Evolutionary conservation across 92 coral and sea anemone species (phyloP), one percentile per base, ranked within the genome.

Genomic region (Phymanthus crucifer): DNA sequence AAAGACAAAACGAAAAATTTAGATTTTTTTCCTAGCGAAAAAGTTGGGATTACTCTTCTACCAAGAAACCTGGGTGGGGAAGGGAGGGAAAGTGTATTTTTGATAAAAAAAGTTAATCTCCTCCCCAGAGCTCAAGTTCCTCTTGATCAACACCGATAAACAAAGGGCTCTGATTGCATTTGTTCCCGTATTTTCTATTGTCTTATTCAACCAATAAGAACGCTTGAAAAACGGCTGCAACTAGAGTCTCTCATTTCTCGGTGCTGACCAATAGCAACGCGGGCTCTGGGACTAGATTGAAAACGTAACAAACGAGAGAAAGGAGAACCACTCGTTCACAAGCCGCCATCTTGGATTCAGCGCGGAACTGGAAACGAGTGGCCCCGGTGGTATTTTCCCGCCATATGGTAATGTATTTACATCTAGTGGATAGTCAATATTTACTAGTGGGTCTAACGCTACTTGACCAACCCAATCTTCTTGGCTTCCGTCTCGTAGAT

Each of bases 381-480:
- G 64, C 21, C 35, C 34, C 5, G 12, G 31, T 10, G 1, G 31
- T 11, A 71, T 47, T 38, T 61, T 61, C 68, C 68, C 32, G 68
- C 68, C 68, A 61, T 27, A 27, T 3, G 68, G 68, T 61, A 61
- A 61, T 24, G 29, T 26, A 61, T 61, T 61, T 9, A 24, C 32
- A 61, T 29, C 17, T 12, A 70, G 14, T 34, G 21, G 21, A 70
- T 9, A 26, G 29, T 46, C 45, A 72, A 37, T 72, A n/a, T n/a
- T n/a, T n/a, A n/a, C 47, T 72, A 54, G 32, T 26, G 31, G 52
- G 40, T 32, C 85, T 71, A 80, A 73, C 74, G 34, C 88, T 91
- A 95, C 91, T 95, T 95, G 86, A 95, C 99, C 93, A 95, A 89
- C 89, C 99, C 99, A 85, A 90, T 91, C 94, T 95, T 95, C 91